A percentile compares a stretch with the other conserved stretches of the same genome.
phyloP scores from a whole-genome alignment of 1,140 invertebrate species.

The Trichoplusia ni region DNA sequence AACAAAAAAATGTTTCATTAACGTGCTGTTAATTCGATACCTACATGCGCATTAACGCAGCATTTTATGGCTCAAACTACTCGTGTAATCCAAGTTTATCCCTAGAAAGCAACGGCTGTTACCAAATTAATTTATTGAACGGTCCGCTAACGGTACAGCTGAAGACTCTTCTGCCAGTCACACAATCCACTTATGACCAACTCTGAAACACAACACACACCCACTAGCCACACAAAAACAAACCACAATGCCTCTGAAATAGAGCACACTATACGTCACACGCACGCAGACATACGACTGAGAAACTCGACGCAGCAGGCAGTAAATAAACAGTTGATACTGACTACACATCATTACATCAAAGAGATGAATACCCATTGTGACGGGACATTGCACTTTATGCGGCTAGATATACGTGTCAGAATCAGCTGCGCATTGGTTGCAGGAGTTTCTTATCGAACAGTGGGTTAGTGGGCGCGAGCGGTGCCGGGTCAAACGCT shows the following conservation, averaged over 20 bases:
- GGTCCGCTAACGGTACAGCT: conserved; percentile 68
- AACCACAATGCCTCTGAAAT: conserved; percentile 23
- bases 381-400: conserved; percentile 56
- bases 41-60: not conserved
- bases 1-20: conserved; percentile 28
- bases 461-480: conserved; percentile 75
- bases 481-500: conserved; percentile 69
- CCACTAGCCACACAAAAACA: conserved; percentile 38
- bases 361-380: conserved; percentile 59
- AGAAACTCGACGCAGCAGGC: conserved; percentile 38
- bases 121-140: conserved; percentile 75
- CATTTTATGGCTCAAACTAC: conserved; percentile 17
- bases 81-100: conserved; percentile 35
- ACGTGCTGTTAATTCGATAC: conserved; percentile 20
- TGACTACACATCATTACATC: conserved; percentile 72
- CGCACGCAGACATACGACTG: conserved; percentile 41
- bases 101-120: conserved; percentile 42
- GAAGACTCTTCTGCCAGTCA: conserved; percentile 69
- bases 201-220: conserved; percentile 14
- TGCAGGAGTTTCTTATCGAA: conserved; percentile 54
- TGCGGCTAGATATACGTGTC: conserved; percentile 38
- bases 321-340: conserved; percentile 79
- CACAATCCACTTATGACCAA: conserved; percentile 36
- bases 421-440: conserved; percentile 40
- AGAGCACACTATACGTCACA: conserved; percentile 42